Evolutionary conservation across 2,113 vertebrate genomes (phyloP), one percentile per base, ranked within the genome.

Genomic region (Vulpes ferrilata): DNA sequence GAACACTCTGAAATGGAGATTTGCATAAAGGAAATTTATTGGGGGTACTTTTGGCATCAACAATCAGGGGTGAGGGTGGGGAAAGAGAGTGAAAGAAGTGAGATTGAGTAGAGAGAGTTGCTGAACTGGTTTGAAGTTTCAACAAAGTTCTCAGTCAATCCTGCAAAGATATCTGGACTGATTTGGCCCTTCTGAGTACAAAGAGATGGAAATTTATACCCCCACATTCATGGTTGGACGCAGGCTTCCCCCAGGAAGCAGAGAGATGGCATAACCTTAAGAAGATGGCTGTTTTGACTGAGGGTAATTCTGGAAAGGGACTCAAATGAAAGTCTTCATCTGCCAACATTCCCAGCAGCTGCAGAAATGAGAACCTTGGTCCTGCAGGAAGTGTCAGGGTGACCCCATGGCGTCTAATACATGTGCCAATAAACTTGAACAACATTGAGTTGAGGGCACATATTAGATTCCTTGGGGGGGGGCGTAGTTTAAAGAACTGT

Each of bases 1-100:
- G 89, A 93, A 97, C 38, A 79, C 35, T 80, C 86, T 86, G 71
- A 97, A 88, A 73, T 94, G 78, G n/a, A 97, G 76, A 96, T 96
- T 32, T 94, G 23, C 53, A 83, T 43, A 23, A 2, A n/a, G 78
- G 80, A 96, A 82, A 91, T 91, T 69, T 89, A 57, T 35, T 51
- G 60, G 88, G 53, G 17, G 16, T 79, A 79, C 32, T 76, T 65
- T 95, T 57, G 86, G 86, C 51, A 93, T 60, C 86, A 82, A 81
- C 16, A 67, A 7, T 27, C 59, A 65, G 12, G 57, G 78, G 38
- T 43, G 64, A 48, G 23, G 55, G 5, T 6, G 5, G 53, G 51
- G 55, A n/a, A 73, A 62, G 51, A 27, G 32, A 55, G 35, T 17
- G 48, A 51, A 74, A 11, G 25, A 76, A 51, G 23, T 67, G 22